These are phyloP conservation scores for Atherix ibis DNA, from an alignment of 2,888 invertebrate genomes.

Conservation along the genomic window DNA sequence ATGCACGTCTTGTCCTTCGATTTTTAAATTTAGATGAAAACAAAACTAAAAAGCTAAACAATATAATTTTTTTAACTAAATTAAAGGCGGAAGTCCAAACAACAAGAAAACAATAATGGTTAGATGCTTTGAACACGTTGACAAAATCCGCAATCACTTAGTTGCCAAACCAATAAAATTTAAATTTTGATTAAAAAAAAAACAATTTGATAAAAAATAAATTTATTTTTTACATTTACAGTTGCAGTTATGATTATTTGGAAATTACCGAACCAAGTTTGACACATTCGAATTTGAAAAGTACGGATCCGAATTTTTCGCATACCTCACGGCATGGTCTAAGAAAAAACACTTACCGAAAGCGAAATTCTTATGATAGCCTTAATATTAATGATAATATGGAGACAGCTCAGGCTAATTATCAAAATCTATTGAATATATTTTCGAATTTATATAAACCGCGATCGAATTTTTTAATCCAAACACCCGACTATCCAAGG, in stretches of 20 bases:
- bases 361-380: slow-evolving; percentile 17
- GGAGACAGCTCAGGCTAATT: slow-evolving; percentile 20
- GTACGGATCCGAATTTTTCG: slow-evolving; percentile 10
- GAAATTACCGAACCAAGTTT: slow-evolving; percentile 41
- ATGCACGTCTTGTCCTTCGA: too few relatives aligned
- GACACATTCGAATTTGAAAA: slow-evolving; percentile 6
- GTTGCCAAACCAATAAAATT: too few relatives aligned
- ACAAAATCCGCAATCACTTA: too few relatives aligned
- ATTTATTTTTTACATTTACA: slow-evolving; percentile 25
- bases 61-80: too few relatives aligned
- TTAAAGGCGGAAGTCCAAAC: too few relatives aligned
- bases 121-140: too few relatives aligned
- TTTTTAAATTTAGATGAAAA: too few relatives aligned
- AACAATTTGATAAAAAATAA: too few relatives aligned
- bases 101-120: too few relatives aligned
- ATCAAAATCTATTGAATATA: slow-evolving; percentile 20
- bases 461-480: slow-evolving; percentile 21
- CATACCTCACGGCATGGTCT: slow-evolving; percentile 15
- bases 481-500: slow-evolving; percentile 22
- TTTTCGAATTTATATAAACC: slow-evolving; percentile 21
- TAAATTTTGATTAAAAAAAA: too few relatives aligned
- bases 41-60: too few relatives aligned
- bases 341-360: slow-evolving; percentile 10
- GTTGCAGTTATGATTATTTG: slow-evolving; percentile 66
- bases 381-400: slow-evolving; percentile 14